Evolutionary conservation across 2,113 vertebrate species (phyloP), one percentile per base, ranked within the genome.

Genomic region (Melierax canorus): DNA sequence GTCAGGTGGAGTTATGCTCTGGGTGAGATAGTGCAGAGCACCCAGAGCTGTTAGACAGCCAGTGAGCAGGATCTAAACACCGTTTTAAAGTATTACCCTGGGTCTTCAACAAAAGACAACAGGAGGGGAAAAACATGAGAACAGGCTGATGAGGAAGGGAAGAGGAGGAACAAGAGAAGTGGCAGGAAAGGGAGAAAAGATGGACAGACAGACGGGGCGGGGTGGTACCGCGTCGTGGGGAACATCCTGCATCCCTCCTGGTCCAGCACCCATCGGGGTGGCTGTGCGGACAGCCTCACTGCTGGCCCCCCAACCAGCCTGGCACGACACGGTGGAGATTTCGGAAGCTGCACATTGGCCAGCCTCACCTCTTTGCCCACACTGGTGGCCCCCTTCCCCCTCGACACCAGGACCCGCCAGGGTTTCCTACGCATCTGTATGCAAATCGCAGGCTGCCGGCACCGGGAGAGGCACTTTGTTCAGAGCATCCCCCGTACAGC

Each of bases 371-470:
- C 91, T 72, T 92, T 21, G 80, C 80, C 76, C 24, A 6, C 80
- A 60, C 69, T 55, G 1, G 19, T 11, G 19, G 32, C n/a, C 36
- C 51, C 91, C 76, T 85, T 91, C 88, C 89, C 87, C 73, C 76
- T 71, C n/a, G 6, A 12, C 1, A 2, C 76, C 11, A 4, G 68
- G 50, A 9, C 36, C 60, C 9, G 3, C 13, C 71, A 83, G 94
- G 94, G 93, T 97, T 97, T 83, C 96, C 82, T 86, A 96, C 94
- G 98, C 99, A 99, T 99, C 99, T 99, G 99, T 99, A 99, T 99
- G 99, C 99, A 99, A 99, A 99, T 99, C 32, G 36, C 92, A 96
- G 51, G 95, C 97, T 95, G 98, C 76, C 29, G 1, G 71, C 78
- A 43, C 36, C 5, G 4, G 34, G 48, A 64, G 83, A 79, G 46